Conservation (phyloP, 2,888 invertebrate genomes). For the Sarcophaga variegata region DNA sequence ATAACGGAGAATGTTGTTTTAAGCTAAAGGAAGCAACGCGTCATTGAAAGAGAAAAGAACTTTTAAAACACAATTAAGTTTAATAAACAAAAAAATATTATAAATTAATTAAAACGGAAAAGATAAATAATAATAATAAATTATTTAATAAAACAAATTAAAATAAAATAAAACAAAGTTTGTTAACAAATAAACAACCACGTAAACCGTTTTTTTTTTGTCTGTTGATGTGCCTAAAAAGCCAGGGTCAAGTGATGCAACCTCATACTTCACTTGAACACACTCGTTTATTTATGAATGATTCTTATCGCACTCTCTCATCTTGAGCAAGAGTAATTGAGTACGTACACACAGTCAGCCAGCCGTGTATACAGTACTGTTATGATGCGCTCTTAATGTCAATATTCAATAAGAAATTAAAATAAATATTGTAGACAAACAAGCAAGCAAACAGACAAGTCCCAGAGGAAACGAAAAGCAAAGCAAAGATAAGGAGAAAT, state of each 20-base stretch:
- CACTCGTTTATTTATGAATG: too few relatives aligned
- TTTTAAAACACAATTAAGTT: conserved; percentile 39
- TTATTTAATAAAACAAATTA: not conserved
- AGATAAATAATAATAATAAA: conserved; percentile 25
- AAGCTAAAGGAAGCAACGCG: too few relatives aligned
- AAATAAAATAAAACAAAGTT: too few relatives aligned
- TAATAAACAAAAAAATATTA: conserved; percentile 22
- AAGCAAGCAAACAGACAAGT: too few relatives aligned
- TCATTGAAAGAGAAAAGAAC: not conserved
- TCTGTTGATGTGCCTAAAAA: not conserved
- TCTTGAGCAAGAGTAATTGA: too few relatives aligned
- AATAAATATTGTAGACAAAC: not conserved
- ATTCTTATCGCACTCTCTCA: too few relatives aligned
- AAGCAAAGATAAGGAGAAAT: not conserved
- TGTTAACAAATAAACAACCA: too few relatives aligned
- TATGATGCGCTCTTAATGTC: not conserved
- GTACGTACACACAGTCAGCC: too few relatives aligned
- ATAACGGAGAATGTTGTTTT: too few relatives aligned
- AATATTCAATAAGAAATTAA: not conserved
- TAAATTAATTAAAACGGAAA: conserved; percentile 17
- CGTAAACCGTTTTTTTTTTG: too few relatives aligned
- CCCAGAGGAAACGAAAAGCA: not conserved
- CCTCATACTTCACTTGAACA: too few relatives aligned
- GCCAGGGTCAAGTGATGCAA: not conserved
- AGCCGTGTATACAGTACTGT: not conserved